Percentiles rank a stretch among this genome's conserved stretches.
These are phyloP conservation scores for Hirtodrosophila confusa DNA, from an alignment of 2,888 invertebrate species.

Conservation along the genomic window DNA sequence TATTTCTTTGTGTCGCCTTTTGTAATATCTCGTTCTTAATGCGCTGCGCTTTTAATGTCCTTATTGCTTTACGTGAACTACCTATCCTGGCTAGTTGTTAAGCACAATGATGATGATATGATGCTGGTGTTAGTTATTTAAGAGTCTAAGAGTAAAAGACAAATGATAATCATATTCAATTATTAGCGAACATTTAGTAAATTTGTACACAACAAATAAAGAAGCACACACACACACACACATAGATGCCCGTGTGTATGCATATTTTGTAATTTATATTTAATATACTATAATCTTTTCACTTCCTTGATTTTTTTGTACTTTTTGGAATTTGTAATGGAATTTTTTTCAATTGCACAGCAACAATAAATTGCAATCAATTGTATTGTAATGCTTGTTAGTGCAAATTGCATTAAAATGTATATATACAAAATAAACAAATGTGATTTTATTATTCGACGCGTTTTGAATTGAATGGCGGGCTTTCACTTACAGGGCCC, in stretches of 20 bases:
- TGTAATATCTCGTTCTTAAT: conserved; percentile 26
- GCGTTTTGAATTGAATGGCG: conserved; percentile 3
- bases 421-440: conserved; percentile 52
- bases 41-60: conserved; percentile 18
- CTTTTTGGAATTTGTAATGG: conserved; percentile 57
- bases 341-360: conserved; percentile 31
- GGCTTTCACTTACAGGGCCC: neutral
- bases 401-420: conserved; percentile 64
- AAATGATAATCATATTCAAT: conserved; percentile 17
- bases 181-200: conserved; percentile 49
- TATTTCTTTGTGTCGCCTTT: conserved; percentile 4
- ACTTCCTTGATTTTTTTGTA: conserved; percentile 14
- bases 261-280: conserved; percentile 49
- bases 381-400: conserved; percentile 29
- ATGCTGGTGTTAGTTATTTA: conserved; percentile 53
- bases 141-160: conserved; percentile 19
- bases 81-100: conserved; percentile 2
- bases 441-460: conserved; percentile 8
- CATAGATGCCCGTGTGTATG: conserved; percentile 21
- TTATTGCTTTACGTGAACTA: neutral
- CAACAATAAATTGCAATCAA: conserved; percentile 32
- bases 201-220: conserved; percentile 27
- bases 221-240: conserved; percentile 1
- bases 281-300: conserved; percentile 23
- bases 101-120: conserved; percentile 5